These are phyloP conservation scores for Xenus cinereus DNA, from an alignment of 2,113 vertebrate genomes.

Conservation along the genomic window DNA sequence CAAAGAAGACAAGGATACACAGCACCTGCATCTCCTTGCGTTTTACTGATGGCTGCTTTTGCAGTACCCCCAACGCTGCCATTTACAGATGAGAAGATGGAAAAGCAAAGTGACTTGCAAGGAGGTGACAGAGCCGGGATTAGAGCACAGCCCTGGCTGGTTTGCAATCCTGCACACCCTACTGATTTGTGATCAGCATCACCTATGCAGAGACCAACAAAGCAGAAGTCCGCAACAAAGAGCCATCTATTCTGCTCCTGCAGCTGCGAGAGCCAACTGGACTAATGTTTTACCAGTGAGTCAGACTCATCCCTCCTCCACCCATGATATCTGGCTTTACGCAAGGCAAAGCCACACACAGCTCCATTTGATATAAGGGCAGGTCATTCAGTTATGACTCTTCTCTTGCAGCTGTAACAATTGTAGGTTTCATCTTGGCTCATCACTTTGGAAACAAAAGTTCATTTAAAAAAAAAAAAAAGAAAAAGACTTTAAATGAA, in stretches of 20 bases:
- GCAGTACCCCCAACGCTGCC: neutral
- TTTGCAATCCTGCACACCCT: neutral
- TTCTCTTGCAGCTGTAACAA: neutral
- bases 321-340: neutral
- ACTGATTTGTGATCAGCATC: neutral
- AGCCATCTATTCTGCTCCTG: slow-evolving; percentile 2
- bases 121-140: neutral
- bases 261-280: slow-evolving; percentile 31
- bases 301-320: slow-evolving; percentile 33
- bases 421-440: neutral
- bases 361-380: neutral
- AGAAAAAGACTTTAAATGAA: neutral
- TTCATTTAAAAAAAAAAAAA: neutral
- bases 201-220: slow-evolving; percentile 1
- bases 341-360: neutral
- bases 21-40: neutral
- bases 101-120: neutral
- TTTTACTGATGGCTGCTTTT: neutral
- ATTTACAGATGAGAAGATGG: neutral
- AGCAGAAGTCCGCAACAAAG: slow-evolving; percentile 16
- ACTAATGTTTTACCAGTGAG: slow-evolving; percentile 35
- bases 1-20: neutral
- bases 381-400: neutral
- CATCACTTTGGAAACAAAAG: neutral
- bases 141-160: neutral